Evolutionary conservation across 2,888 invertebrate species (phyloP), one percentile per base, ranked within the genome.

Genomic region (Trilocha varians): DNA sequence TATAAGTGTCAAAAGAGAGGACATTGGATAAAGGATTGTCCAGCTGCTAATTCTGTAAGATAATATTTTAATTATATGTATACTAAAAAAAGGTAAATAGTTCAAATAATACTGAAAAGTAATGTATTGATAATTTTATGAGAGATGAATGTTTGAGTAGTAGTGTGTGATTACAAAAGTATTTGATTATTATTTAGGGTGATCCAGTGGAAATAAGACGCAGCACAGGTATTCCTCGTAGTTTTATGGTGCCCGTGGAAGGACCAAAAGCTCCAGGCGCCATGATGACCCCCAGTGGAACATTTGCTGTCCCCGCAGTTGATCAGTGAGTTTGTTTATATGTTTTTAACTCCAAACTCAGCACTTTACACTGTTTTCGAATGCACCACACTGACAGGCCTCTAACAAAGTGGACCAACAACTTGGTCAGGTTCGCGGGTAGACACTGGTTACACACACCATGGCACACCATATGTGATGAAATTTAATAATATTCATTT

Each of bases 11-110:
- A 95, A 61, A 93, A 96, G 73, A 90, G 91, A 45, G 99, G 99
- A 1, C 99, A 99, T 79, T 99, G 97, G 96, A 98, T 98, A 53
- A 96, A 95, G 75, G 95, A 97, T 75, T 99, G 99, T 73, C 97
- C 97, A 6, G 78, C 91, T 49, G 90, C 89, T 38, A 84, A 87
- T 50, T 67, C 71, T 44, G 84, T 83, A 70, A 58, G 73, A 62
- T 36, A 38, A 37, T 41, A 44, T 16, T 38, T 33, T 18, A 9
- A 32, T 34, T 35, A 16, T 34, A 16, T 15, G n/a, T n/a, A n/a
- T n/a, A n/a, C n/a, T n/a, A n/a, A n/a, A n/a, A n/a, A n/a, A n/a
- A n/a, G n/a, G n/a, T n/a, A n/a, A n/a, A n/a, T n/a, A n/a, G n/a
- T n/a, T n/a, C n/a, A n/a, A n/a, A n/a, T n/a, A n/a, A n/a, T n/a